A percentile compares a stretch with the other conserved stretches of the same genome.
phyloP scores from a whole-genome alignment of 2,888 invertebrate genomes.

The Diabrotica balteata region DNA sequence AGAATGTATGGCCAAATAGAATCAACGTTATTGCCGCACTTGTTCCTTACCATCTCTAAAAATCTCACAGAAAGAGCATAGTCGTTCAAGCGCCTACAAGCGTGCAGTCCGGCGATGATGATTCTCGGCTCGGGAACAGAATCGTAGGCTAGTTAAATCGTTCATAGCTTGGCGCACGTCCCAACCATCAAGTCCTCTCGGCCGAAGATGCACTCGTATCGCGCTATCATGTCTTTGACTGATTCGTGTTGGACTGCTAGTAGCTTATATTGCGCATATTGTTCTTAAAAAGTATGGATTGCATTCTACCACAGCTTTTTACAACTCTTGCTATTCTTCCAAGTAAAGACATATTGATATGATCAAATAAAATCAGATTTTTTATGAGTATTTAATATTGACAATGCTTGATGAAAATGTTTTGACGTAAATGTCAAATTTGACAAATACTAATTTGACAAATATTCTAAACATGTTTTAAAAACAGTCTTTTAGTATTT shows the following conservation, averaged over 20 bases:
- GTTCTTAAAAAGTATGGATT: too few relatives aligned
- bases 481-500: too few relatives aligned
- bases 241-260: conserved; percentile 23
- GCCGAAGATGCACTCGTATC: conserved; percentile 81
- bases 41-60: conserved; percentile 88
- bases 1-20: conserved; percentile 87
- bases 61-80: conserved; percentile 74
- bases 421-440: too few relatives aligned
- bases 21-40: conserved; percentile 77
- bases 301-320: too few relatives aligned
- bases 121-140: conserved; percentile 68
- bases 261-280: conserved; percentile 16
- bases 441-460: too few relatives aligned
- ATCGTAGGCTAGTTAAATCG: conserved; percentile 65
- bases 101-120: conserved; percentile 66
- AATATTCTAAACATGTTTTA: too few relatives aligned
- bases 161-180: conserved; percentile 66
- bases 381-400: too few relatives aligned
- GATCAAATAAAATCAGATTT: too few relatives aligned
- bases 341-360: too few relatives aligned
- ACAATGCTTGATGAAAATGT: too few relatives aligned
- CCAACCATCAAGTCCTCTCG: conserved; percentile 88
- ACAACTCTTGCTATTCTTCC: too few relatives aligned
- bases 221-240: conserved; percentile 23
- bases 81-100: conserved; percentile 72